Evolutionary conservation across 2,113 vertebrate species (phyloP), one percentile per base, ranked within the genome.

Genomic region (Brachyhypopomus occidentalis): DNA sequence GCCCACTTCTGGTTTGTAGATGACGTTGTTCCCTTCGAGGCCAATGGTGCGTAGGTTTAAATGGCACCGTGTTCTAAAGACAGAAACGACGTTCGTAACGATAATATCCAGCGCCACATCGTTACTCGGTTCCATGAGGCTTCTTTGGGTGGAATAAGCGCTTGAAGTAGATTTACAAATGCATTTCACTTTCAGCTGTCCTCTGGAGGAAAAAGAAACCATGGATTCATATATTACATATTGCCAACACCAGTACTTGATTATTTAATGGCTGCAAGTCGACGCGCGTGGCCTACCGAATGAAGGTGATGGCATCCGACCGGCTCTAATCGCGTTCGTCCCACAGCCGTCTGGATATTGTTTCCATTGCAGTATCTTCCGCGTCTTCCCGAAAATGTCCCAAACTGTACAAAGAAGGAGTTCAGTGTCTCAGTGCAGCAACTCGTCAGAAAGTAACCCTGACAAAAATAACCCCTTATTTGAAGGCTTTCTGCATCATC

Each of bases 51-150:
- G 94, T 87, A 99, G 92, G 92, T 99, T 98, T 89, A 99, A 96
- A 94, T 99, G 97, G 86, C 97, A 99, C 94, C 97, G 95, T 88
- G 96, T 97, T 95, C 96, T 95, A 93, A 99, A 99, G 83, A 97
- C 96, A 83, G 97, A 97, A 88, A 99, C 97, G 91, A 99, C 98
- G 27, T 99, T 99, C 89, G 96, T 97, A 92, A 99, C 90, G 91
- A 99, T 95, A 92, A 99, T 99, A 93, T 99, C 97, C 92, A 98
- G 90, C 88, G 96, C 96, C 88, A 97, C 95, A 89, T 98, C 97
- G 88, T 95, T 97, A 90, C 94, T 96, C 56, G 97, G 94, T 94
- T 99, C 97, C 98, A 98, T 98, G 94, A 92, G 95, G 94, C 92
- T 88, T 85, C 82, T 89, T 89, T 62, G 56, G 86, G 84, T 71